These are phyloP conservation scores for Agriopis marginaria DNA, from an alignment of 2,888 invertebrate species.

Conservation along the genomic window DNA sequence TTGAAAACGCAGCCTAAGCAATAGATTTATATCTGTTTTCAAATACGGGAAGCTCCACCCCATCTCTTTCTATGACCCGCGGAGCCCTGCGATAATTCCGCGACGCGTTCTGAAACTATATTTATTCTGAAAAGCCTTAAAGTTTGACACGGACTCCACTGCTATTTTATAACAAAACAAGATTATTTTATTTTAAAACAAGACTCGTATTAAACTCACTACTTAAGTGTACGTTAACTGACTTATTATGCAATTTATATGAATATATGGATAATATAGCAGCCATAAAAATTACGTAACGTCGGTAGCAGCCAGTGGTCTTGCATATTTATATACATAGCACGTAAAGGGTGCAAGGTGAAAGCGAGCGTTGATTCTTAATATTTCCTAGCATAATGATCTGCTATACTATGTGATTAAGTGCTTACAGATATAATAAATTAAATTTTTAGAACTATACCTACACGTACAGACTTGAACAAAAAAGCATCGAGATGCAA, in stretches of 20 bases:
- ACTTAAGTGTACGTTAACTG: background rate
- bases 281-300: conserved; percentile 17
- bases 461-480: too few species aligned
- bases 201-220: background rate
- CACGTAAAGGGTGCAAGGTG: conserved; percentile 29
- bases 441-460: too few species aligned
- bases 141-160: background rate
- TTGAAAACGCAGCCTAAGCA: too few species aligned
- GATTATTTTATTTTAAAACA: background rate
- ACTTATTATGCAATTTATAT: conserved; percentile 14
- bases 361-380: conserved; percentile 19
- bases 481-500: too few species aligned
- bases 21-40: too few species aligned
- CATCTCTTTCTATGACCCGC: too few species aligned
- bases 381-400: background rate
- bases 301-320: background rate
- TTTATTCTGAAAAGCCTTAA: background rate
- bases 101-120: background rate
- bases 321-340: conserved; percentile 20
- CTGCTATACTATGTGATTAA: too few species aligned
- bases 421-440: too few species aligned
- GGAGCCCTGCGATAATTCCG: too few species aligned
- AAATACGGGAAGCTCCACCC: too few species aligned
- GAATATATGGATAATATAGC: conserved; percentile 11
- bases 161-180: too few species aligned